A percentile compares a stretch with the other conserved stretches of the same genome.
Evolutionary conservation across 2,797 vertebrate genomes (phyloP).

Genomic region (Hydrocynus forskahlii): DNA sequence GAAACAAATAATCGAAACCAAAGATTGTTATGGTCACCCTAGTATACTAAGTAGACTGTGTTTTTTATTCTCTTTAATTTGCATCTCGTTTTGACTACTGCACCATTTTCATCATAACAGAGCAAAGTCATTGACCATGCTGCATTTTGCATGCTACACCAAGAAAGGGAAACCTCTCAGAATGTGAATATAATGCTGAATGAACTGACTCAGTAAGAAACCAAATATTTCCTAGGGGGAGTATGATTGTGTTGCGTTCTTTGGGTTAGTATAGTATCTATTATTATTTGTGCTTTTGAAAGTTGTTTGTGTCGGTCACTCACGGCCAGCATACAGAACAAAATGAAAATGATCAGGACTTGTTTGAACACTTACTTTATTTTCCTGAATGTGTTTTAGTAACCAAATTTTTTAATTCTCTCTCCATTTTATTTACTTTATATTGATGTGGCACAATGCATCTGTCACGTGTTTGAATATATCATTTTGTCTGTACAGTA

Average conservation of each 20-base stretch:
- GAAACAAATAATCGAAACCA: constrained; percentile 90
- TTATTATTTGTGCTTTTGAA: constrained; percentile 75
- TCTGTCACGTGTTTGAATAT: background rate
- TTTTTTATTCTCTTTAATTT: constrained; percentile 67
- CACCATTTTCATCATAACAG: constrained; percentile 8
- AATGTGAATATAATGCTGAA: constrained; percentile 40
- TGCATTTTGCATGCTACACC: background rate
- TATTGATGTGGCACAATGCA: background rate
- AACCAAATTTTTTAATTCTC: constrained; percentile 67
- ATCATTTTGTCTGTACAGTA: constrained; percentile 10
- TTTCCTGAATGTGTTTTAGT: constrained; percentile 56
- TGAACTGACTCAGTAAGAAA: background rate
- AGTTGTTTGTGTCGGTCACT: constrained; percentile 51
- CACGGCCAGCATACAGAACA: background rate
- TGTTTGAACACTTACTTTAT: constrained; percentile 53
- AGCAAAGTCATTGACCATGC: background rate
- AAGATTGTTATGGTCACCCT: constrained; percentile 91
- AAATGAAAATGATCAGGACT: background rate
- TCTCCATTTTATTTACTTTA: constrained; percentile 21
- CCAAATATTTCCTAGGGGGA: constrained; percentile 2
- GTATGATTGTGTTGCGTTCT: constrained; percentile 36
- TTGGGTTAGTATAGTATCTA: constrained; percentile 62
- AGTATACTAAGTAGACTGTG: constrained; percentile 79
- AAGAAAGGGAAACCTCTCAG: constrained; percentile 10
- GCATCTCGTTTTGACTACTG: constrained; percentile 69